phyloP scores from a whole-genome alignment of 2,797 vertebrate species.

The Oreochromis grahami region DNA sequence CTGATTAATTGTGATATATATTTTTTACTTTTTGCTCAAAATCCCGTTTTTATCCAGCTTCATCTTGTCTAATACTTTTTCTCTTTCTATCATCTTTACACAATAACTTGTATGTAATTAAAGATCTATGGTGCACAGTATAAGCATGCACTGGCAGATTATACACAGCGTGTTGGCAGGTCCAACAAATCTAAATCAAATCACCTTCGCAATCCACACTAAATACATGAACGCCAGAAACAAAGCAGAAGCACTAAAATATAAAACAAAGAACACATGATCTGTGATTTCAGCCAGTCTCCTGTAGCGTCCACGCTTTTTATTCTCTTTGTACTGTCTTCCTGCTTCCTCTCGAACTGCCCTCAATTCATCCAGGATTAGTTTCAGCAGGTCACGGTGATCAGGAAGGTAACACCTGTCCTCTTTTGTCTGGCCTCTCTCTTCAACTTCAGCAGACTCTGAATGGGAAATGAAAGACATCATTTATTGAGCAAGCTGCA shows the following conservation, averaged over 20 bases:
- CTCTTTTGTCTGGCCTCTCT: background rate
- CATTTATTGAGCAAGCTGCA: background rate
- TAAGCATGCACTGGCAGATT: background rate
- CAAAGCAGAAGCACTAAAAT: background rate
- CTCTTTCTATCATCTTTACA: too few species aligned
- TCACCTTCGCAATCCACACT: background rate
- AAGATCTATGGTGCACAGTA: background rate
- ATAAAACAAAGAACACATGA: slow-evolving; percentile 12
- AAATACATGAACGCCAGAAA: background rate
- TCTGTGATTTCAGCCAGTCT: slow-evolving; percentile 19
- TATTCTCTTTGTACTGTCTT: background rate
- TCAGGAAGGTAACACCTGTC: rapidly evolving
- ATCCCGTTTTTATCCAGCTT: too few species aligned
- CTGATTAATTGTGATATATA: too few species aligned
- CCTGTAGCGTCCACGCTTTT: background rate
- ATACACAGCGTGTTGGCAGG: background rate
- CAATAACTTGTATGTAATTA: too few species aligned
- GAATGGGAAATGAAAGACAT: background rate
- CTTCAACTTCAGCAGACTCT: slow-evolving; percentile 2
- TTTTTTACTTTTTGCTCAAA: too few species aligned
- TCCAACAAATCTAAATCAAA: background rate
- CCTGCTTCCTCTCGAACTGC: background rate
- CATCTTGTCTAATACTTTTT: too few species aligned
- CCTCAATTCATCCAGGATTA: slow-evolving; percentile 45
- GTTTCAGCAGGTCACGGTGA: slow-evolving; percentile 1